Evolutionary conservation across 2,797 vertebrate genomes (phyloP).

Genomic region (Cercopithecus diana): DNA sequence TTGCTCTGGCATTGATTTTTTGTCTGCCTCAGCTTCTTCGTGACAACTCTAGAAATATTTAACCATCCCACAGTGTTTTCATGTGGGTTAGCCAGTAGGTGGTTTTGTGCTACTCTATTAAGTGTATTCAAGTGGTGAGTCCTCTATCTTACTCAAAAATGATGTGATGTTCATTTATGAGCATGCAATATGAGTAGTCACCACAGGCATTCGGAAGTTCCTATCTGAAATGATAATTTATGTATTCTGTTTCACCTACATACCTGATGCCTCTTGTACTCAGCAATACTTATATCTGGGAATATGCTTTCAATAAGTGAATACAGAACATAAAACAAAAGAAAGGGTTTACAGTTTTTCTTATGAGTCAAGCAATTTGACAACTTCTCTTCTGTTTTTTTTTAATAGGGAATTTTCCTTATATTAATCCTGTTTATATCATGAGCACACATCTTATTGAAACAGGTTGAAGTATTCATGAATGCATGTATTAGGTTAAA

Average conservation of each 20-base stretch:
- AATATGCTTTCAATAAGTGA: not conserved
- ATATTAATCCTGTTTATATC: not conserved
- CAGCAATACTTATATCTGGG: not conserved
- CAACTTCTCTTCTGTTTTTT: not conserved
- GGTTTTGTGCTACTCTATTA: not conserved
- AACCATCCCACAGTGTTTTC: not conserved
- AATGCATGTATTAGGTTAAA: not conserved
- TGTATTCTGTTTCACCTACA: not conserved
- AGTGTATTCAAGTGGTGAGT: not conserved
- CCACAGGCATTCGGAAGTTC: not conserved
- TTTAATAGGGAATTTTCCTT: not conserved
- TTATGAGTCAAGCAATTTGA: not conserved
- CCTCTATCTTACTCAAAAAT: not conserved
- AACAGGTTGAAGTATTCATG: not conserved
- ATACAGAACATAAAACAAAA: not conserved
- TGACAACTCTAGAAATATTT: slow-evolving; percentile 36
- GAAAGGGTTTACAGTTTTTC: not conserved
- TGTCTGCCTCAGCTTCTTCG: not conserved
- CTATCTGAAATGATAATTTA: not conserved
- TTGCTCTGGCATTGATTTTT: not conserved
- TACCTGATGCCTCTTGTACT: not conserved
- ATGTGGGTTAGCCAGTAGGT: not conserved
- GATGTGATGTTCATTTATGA: not conserved
- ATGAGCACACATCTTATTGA: not conserved
- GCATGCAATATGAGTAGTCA: not conserved